phyloP scores from a whole-genome alignment of 2,113 vertebrate species.

The Sialia sialis region DNA sequence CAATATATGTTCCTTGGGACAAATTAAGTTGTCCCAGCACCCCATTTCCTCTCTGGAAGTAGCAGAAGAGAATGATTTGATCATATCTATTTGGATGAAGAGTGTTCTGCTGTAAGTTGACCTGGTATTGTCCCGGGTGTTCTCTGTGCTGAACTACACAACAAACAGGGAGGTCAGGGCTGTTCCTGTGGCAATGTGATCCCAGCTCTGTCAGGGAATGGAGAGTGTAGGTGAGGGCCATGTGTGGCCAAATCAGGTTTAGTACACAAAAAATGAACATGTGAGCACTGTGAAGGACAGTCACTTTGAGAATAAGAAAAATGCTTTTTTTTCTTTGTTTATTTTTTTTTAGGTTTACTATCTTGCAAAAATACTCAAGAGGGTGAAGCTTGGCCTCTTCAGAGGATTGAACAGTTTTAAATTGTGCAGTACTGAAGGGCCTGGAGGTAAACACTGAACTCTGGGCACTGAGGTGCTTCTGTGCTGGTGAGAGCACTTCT shows the following conservation, averaged over 20 bases:
- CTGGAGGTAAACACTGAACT: background rate
- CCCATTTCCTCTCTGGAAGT: background rate
- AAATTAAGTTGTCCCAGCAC: background rate
- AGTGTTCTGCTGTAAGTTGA: background rate
- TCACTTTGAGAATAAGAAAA: background rate
- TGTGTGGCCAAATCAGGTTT: accelerated
- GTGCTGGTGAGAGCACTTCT: background rate
- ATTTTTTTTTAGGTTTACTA: background rate
- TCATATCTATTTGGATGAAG: background rate
- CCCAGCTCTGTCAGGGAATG: background rate
- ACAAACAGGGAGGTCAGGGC: background rate
- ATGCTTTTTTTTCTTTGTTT: background rate
- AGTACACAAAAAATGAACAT: background rate
- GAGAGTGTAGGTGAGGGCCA: background rate
- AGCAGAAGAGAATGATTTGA: background rate
- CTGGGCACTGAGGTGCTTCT: background rate
- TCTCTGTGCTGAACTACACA: background rate
- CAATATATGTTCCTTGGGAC: background rate
- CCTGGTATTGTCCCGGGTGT: background rate
- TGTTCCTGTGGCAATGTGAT: background rate
- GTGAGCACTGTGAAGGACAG: background rate
- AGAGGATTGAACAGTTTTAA: background rate
- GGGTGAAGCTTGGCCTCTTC: background rate
- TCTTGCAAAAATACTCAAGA: background rate
- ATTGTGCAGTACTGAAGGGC: background rate